A percentile compares a stretch with the other conserved stretches of the same genome.
Conservation (phyloP, 2,113 vertebrate genomes). For the Acrocephalus kingi region DNA sequence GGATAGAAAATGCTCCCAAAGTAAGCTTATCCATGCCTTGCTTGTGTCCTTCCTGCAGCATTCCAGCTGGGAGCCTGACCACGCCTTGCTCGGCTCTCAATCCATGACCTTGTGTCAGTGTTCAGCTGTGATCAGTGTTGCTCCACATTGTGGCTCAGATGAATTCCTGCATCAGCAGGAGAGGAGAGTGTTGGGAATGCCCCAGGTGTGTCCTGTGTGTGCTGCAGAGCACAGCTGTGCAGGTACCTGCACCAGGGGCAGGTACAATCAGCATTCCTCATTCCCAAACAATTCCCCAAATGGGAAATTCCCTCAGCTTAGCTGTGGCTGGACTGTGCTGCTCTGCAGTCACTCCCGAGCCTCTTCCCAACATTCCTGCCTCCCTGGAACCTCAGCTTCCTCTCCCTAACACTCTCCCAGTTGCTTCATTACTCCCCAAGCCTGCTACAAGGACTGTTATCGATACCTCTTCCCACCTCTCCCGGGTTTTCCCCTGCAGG, state of each 20-base stretch:
- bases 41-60: background rate
- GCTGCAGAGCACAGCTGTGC: background rate
- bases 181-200: background rate
- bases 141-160: accelerated
- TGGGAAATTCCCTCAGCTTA: background rate
- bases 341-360: background rate
- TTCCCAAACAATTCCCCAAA: background rate
- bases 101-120: too few species aligned
- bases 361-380: background rate
- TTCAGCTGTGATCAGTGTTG: accelerated
- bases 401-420: accelerated
- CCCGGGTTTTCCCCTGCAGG: background rate
- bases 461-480: background rate
- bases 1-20: background rate
- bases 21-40: background rate
- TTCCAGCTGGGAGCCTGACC: background rate
- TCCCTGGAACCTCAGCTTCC: background rate
- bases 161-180: background rate
- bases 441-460: background rate
- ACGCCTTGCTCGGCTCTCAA: background rate
- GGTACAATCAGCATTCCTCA: background rate
- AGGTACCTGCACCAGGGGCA: background rate
- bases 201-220: background rate
- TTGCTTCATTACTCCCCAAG: background rate
- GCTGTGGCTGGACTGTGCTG: background rate